Conservation (phyloP, 1,140 invertebrate genomes). For the Drosophila equinoxialis region DNA sequence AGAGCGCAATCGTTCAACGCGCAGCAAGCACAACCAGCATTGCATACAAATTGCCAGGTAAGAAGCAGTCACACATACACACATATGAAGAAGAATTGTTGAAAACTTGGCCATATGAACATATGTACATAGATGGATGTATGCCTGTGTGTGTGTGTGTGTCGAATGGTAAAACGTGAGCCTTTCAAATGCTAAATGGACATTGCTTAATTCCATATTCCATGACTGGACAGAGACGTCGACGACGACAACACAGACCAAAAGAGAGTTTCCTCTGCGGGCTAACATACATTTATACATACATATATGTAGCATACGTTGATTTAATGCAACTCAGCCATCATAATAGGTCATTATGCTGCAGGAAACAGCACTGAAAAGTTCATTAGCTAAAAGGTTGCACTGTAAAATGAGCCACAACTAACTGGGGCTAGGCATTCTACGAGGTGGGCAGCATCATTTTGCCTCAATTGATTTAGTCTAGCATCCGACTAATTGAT, state of each 20-base stretch:
- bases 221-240: slow-evolving; percentile 27
- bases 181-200: slow-evolving; percentile 76
- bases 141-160: slow-evolving; percentile 16
- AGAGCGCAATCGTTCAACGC: slow-evolving; percentile 72
- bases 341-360: slow-evolving; percentile 78
- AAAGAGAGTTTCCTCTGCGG: slow-evolving; percentile 3
- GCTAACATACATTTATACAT: not conserved
- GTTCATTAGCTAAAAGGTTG: slow-evolving; percentile 75
- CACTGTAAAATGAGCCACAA: not conserved
- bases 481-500: slow-evolving; percentile 53
- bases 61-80: slow-evolving; percentile 31
- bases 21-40: slow-evolving; percentile 47
- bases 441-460: not conserved
- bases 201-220: slow-evolving; percentile 78
- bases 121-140: too few relatives aligned
- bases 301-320: not conserved
- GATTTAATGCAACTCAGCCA: slow-evolving; percentile 66
- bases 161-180: slow-evolving; percentile 54
- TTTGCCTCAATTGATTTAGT: slow-evolving; percentile 56
- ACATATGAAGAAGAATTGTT: slow-evolving; percentile 45
- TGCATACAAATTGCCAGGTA: slow-evolving; percentile 70
- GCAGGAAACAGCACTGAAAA: slow-evolving; percentile 43
- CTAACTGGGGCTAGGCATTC: not conserved
- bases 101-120: slow-evolving; percentile 41
- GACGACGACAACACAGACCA: not conserved